These are phyloP conservation scores for Xenopus laevis DNA, from an alignment of 2,113 vertebrate species.

Conservation along the genomic window DNA sequence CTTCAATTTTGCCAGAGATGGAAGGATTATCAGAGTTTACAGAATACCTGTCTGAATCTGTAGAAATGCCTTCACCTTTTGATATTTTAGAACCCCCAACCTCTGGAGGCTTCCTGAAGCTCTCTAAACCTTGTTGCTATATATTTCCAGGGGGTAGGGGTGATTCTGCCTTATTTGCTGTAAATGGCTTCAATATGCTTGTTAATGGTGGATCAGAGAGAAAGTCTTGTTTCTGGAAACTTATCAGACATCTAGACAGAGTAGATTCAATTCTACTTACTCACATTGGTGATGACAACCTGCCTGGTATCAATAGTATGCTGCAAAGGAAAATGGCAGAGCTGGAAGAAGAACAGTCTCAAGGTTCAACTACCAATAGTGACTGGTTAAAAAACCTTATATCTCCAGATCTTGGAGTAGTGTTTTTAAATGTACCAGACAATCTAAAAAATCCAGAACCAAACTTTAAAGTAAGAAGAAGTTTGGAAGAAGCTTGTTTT, in stretches of 20 bases:
- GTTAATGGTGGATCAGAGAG: constrained; percentile 93
- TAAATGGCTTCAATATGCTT: constrained; percentile 97
- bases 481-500: constrained; percentile 80
- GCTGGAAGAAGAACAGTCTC: constrained; percentile 89
- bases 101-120: constrained; percentile 91
- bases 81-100: constrained; percentile 92
- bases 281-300: constrained; percentile 88
- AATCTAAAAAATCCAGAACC: constrained; percentile 78
- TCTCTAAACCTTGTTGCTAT: constrained; percentile 96
- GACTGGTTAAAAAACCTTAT: constrained; percentile 98
- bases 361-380: constrained; percentile 88
- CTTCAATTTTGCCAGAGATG: constrained; percentile 88
- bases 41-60: constrained; percentile 92
- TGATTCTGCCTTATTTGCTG: constrained; percentile 90
- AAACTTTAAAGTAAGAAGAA: constrained; percentile 76
- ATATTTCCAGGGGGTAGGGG: constrained; percentile 91
- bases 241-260: constrained; percentile 89
- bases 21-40: constrained; percentile 97
- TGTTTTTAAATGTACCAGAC: constrained; percentile 91
- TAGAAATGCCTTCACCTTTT: constrained; percentile 95
- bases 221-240: constrained; percentile 96
- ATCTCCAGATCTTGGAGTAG: constrained; percentile 90
- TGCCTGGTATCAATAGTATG: constrained; percentile 95
- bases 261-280: constrained; percentile 95
- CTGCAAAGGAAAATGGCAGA: constrained; percentile 88